These are phyloP conservation scores for Caiman crocodilus DNA, from an alignment of 2,797 vertebrate genomes.

Conservation along the genomic window DNA sequence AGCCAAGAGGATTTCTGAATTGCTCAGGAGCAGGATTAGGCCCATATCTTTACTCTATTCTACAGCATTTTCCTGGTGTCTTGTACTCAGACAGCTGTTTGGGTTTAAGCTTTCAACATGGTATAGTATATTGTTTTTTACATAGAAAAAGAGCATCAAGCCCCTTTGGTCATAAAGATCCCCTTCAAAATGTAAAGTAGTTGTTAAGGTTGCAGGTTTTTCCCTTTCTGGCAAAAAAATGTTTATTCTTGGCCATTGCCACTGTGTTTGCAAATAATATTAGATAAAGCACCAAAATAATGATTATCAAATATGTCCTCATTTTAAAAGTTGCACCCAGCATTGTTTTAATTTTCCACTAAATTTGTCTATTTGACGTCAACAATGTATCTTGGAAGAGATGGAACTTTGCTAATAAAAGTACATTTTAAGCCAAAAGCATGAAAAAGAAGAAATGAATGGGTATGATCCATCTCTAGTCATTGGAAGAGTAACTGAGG, in stretches of 20 bases:
- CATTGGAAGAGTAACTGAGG: constrained; percentile 19
- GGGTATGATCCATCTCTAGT: neutral
- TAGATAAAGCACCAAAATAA: neutral
- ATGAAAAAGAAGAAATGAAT: constrained; percentile 41
- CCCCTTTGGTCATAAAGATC: neutral
- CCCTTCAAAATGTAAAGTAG: neutral
- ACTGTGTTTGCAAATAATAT: neutral
- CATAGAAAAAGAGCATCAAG: neutral
- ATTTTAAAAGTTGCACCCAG: constrained; percentile 4
- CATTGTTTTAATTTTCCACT: neutral
- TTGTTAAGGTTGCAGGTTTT: neutral
- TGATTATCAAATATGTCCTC: constrained; percentile 9
- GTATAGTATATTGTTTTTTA: neutral
- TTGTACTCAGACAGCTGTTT: neutral
- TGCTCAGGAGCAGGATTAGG: neutral
- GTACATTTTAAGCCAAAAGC: neutral
- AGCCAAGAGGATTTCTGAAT: neutral
- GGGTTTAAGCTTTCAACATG: neutral
- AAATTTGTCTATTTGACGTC: neutral
- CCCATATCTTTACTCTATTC: neutral
- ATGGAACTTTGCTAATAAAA: neutral
- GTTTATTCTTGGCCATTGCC: neutral
- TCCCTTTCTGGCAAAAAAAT: neutral
- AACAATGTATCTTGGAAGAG: neutral
- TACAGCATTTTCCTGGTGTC: neutral